Percentiles rank a stretch among this genome's conserved stretches.
phyloP scores from a whole-genome alignment of 35 echinoderm and acorn worm species.

The Acanthaster planci region DNA sequence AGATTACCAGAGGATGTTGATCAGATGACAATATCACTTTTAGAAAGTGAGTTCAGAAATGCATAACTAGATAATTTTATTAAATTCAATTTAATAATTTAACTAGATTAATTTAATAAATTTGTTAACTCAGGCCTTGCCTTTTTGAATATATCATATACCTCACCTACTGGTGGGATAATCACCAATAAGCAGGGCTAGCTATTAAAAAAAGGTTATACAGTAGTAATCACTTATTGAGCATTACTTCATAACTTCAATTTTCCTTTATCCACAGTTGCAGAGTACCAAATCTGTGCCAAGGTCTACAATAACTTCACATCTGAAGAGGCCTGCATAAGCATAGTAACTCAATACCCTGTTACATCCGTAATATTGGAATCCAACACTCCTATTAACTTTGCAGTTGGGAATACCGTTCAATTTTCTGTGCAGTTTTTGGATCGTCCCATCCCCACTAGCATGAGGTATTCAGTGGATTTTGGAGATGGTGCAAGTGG shows the following conservation, averaged over 20 bases:
- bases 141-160: too few species aligned
- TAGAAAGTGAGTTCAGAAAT: not conserved
- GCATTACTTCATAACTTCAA: not conserved
- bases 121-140: too few species aligned
- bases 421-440: not conserved
- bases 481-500: slow-evolving; percentile 7
- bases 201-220: too few species aligned
- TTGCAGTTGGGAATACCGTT: not conserved
- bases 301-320: slow-evolving; percentile 22
- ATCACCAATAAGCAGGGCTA: too few species aligned
- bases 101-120: too few species aligned
- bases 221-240: too few species aligned
- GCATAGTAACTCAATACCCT: not conserved
- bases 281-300: not conserved
- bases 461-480: not conserved
- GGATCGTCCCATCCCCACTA: not conserved
- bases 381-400: not conserved
- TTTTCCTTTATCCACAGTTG: not conserved
- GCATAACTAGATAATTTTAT: not conserved
- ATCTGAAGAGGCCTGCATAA: not conserved
- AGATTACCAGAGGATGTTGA: not conserved
- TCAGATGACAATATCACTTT: not conserved
- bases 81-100: too few species aligned
- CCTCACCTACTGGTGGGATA: too few species aligned
- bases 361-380: not conserved